A percentile compares a stretch with the other conserved stretches of the same genome.
Evolutionary conservation across 2,797 vertebrate species (phyloP).

Genomic region (Chloroceryle amazona): DNA sequence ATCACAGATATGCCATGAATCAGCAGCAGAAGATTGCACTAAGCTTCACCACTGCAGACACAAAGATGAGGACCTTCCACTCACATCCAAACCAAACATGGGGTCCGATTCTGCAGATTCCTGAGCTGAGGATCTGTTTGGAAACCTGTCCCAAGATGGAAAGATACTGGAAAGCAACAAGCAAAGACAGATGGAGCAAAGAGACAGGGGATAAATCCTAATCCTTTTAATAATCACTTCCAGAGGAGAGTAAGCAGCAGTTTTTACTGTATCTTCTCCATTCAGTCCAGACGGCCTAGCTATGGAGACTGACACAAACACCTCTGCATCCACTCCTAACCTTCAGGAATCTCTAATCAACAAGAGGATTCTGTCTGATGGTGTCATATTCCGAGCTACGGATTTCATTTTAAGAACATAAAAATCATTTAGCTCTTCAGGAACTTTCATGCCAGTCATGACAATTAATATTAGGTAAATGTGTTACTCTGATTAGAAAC

Average conservation of each 20-base stretch:
- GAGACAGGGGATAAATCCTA: neutral
- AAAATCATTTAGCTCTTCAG: neutral
- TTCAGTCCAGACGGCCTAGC: neutral
- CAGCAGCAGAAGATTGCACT: neutral
- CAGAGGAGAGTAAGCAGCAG: neutral
- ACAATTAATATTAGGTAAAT: neutral
- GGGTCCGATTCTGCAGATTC: neutral
- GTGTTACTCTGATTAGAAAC: neutral
- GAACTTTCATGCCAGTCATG: neutral
- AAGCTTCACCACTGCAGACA: neutral
- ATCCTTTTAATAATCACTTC: neutral
- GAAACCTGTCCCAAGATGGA: neutral
- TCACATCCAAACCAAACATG: neutral
- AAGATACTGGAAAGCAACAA: neutral
- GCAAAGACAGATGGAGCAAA: neutral
- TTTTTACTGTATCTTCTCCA: neutral
- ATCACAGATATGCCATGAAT: neutral
- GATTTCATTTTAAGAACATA: neutral
- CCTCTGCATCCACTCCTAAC: neutral
- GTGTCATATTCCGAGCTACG: neutral
- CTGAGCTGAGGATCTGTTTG: neutral
- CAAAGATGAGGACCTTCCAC: neutral
- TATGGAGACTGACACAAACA: neutral
- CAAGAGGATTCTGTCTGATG: neutral
- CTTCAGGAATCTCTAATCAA: neutral